phyloP scores from a whole-genome alignment of 1,140 invertebrate species.

The Halictus rubicundus region DNA sequence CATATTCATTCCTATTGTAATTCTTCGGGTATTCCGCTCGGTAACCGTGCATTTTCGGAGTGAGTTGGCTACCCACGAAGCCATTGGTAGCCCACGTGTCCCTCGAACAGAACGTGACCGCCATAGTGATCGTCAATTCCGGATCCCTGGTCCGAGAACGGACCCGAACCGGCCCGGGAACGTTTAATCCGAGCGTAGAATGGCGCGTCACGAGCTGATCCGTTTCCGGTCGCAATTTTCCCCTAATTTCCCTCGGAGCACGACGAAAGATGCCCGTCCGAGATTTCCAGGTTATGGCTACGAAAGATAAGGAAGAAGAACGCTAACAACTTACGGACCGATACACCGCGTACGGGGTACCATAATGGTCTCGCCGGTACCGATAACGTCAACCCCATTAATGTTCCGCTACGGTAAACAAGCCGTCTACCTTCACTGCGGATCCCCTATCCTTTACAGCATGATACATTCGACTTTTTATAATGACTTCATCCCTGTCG shows the following conservation, averaged over 20 bases:
- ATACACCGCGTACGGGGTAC: not conserved
- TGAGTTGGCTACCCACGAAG: conserved; percentile 35
- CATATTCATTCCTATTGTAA: conserved; percentile 1
- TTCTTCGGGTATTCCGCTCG: conserved; percentile 30
- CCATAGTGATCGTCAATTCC: conserved; percentile 37
- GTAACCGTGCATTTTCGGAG: conserved; percentile 28
- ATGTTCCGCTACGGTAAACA: conserved; percentile 43
- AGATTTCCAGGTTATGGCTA: not conserved
- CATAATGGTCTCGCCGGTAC: conserved; percentile 19
- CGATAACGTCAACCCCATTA: conserved; percentile 56
- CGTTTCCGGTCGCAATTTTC: no score
- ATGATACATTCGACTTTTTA: conserved; percentile 32
- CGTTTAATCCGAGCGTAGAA: no score
- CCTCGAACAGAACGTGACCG: conserved; percentile 50
- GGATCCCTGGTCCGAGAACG: not conserved
- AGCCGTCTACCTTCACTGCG: conserved; percentile 20
- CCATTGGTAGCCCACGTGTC: conserved; percentile 33
- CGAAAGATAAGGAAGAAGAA: not conserved
- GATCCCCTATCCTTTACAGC: conserved; percentile 9
- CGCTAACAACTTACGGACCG: not conserved
- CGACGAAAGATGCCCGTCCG: not conserved
- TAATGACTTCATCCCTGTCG: conserved; percentile 60
- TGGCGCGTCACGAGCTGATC: no score
- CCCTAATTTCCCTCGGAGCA: not conserved
- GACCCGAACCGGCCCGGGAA: no score